phyloP scores from a whole-genome alignment of 2,888 invertebrate genomes.

The Heterodera filipjevi region DNA sequence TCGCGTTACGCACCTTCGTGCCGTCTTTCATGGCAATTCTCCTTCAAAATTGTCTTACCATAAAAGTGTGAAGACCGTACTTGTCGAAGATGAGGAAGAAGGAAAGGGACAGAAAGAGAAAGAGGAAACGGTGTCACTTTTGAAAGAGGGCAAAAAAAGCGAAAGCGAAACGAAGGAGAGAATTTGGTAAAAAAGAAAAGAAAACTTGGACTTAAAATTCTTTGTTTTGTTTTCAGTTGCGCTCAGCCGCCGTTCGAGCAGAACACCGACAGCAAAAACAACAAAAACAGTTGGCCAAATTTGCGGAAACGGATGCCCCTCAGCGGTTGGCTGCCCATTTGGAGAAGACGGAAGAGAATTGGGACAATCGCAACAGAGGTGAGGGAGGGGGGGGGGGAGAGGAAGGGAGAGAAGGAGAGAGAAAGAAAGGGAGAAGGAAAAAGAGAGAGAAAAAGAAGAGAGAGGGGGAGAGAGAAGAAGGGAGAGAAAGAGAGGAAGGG shows the following conservation, averaged over 20 bases:
- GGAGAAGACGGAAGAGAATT: neutral
- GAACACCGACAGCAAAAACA: neutral
- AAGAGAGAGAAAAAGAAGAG: too few species aligned
- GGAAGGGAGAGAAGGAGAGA: neutral
- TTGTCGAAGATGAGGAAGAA: neutral
- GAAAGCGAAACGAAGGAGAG: neutral
- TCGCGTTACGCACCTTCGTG: constrained; percentile 5
- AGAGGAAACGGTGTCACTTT: neutral
- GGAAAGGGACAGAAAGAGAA: neutral
- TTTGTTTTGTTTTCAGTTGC: neutral
- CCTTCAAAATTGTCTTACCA: neutral
- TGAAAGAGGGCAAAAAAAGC: neutral
- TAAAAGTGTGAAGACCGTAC: neutral
- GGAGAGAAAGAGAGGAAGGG: too few species aligned
- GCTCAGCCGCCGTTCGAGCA: constrained; percentile 19
- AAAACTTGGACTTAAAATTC: neutral
- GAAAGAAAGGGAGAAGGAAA: too few species aligned
- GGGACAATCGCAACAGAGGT: neutral
- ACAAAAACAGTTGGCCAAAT: neutral
- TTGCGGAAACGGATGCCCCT: neutral
- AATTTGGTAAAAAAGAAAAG: neutral
- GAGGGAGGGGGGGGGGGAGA: neutral
- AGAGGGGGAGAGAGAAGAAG: too few species aligned
- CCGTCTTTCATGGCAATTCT: constrained; percentile 5
- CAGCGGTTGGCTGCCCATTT: neutral